Evolutionary conservation across 2,888 invertebrate genomes (phyloP).

Genomic region (Cheilosia variabilis): DNA sequence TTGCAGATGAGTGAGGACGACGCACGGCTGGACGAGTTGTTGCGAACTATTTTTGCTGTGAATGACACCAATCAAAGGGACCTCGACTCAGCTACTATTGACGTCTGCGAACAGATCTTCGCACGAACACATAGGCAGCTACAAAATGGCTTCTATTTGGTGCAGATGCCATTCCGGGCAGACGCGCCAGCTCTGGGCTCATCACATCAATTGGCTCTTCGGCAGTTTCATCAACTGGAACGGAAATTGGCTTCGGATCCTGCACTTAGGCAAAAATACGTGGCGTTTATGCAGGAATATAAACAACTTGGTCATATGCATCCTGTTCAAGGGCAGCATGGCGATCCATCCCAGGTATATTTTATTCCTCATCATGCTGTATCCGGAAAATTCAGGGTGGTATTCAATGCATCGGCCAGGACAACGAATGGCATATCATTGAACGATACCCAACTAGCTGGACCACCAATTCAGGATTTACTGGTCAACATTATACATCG

Average conservation of each 20-base stretch:
- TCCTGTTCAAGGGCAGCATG: background rate
- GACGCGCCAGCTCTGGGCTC: conserved; percentile 21
- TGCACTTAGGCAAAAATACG: background rate
- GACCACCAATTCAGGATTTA: conserved; percentile 5
- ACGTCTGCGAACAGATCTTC: conserved; percentile 24
- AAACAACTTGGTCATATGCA: conserved; percentile 15
- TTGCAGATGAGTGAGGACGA: background rate
- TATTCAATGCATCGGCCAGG: conserved; percentile 45
- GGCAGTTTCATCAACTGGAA: conserved; percentile 1
- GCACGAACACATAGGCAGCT: conserved; percentile 7
- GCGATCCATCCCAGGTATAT: conserved; percentile 20
- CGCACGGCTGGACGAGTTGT: background rate
- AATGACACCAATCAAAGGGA: background rate
- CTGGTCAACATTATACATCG: conserved; percentile 3
- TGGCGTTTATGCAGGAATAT: background rate
- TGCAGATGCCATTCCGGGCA: conserved; percentile 17
- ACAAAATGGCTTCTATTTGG: conserved; percentile 16
- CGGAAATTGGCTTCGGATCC: background rate
- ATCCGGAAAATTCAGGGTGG: conserved; percentile 48
- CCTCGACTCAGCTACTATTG: conserved; percentile 5
- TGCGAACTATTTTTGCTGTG: conserved; percentile 3
- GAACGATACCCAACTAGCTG: conserved; percentile 11
- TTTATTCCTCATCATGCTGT: conserved; percentile 62
- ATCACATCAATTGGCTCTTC: conserved; percentile 21
- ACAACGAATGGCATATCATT: conserved; percentile 15